Conservation (phyloP, 2,113 vertebrate species). For the Actinemys pallida region DNA sequence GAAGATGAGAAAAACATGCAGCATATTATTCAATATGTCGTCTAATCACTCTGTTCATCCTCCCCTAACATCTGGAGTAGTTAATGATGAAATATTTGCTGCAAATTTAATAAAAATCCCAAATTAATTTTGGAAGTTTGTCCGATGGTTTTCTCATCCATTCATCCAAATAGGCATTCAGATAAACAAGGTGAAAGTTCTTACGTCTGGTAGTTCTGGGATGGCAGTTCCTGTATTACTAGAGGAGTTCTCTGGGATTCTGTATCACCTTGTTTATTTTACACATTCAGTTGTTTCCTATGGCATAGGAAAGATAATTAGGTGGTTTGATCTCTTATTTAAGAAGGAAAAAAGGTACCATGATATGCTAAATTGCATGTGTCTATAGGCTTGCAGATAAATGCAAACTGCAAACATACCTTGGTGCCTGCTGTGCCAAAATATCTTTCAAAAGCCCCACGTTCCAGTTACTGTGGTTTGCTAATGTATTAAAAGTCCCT, state of each 20-base stretch:
- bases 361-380: background rate
- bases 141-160: background rate
- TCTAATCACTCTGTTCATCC: background rate
- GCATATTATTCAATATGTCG: background rate
- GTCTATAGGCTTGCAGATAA: fast-evolving
- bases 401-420: background rate
- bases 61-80: background rate
- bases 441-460: fast-evolving
- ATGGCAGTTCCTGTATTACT: background rate
- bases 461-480: background rate
- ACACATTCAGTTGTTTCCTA: background rate
- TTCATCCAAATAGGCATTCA: background rate
- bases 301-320: background rate
- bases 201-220: background rate
- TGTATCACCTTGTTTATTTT: background rate
- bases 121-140: background rate
- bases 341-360: background rate
- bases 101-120: background rate
- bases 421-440: background rate
- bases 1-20: background rate
- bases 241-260: background rate
- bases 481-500: background rate
- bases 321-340: background rate
- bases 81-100: background rate
- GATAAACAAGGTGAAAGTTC: background rate